Conservation (phyloP, 2,113 vertebrate genomes). For the Catharus bicknelli region DNA sequence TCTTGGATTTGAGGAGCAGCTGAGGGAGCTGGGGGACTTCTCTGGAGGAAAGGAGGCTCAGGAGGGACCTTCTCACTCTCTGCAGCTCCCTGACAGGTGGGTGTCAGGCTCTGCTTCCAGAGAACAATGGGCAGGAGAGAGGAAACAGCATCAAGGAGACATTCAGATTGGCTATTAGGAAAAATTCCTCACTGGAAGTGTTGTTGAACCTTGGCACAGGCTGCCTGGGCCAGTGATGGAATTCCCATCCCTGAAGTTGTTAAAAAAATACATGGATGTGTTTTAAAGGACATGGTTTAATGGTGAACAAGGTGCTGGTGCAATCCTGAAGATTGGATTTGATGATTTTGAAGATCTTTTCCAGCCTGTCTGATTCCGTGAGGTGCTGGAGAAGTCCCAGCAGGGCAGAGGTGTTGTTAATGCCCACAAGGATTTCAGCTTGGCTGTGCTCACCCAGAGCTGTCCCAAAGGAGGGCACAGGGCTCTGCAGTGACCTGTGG, state of each 20-base stretch:
- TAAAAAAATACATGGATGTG: neutral
- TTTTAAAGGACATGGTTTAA: neutral
- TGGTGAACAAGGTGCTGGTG: neutral
- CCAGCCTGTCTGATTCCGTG: neutral
- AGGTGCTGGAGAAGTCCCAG: neutral
- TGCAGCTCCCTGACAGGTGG: neutral
- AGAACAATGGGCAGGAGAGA: neutral
- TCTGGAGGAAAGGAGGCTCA: neutral
- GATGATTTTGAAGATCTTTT: neutral
- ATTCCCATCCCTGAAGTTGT: neutral
- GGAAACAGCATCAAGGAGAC: neutral
- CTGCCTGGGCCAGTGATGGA: neutral
- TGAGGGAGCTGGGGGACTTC: neutral
- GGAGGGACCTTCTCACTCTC: neutral
- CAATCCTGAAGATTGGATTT: too few relatives aligned
- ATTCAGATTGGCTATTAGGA: neutral
- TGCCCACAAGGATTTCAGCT: neutral
- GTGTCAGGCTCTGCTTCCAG: neutral
- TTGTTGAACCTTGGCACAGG: too few relatives aligned
- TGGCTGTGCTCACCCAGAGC: accelerated
- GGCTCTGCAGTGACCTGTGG: neutral
- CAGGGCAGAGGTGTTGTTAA: neutral
- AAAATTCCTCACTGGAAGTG: neutral
- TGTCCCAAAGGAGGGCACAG: neutral
- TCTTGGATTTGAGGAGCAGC: neutral